Percentiles rank a stretch among this genome's conserved stretches.
These are phyloP conservation scores for Hylaea fasciaria DNA, from an alignment of 2,888 invertebrate species.

Conservation along the genomic window DNA sequence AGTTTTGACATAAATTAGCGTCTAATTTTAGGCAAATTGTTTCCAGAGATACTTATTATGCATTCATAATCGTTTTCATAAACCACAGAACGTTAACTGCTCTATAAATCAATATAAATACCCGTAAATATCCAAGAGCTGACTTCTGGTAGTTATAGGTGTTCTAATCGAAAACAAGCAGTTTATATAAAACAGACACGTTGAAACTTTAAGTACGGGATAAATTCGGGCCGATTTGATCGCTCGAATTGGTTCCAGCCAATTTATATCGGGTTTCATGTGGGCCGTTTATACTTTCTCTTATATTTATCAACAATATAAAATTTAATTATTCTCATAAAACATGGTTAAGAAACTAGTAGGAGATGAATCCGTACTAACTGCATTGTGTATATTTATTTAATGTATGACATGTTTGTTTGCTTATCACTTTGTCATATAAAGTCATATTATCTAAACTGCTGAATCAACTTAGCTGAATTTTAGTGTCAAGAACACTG, in stretches of 20 bases:
- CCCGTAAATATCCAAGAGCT: slow-evolving; percentile 18
- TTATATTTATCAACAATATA: neutral
- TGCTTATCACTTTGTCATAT: too few species aligned
- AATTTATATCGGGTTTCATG: slow-evolving; percentile 22
- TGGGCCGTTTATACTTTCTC: slow-evolving; percentile 16
- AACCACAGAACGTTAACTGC: slow-evolving; percentile 26
- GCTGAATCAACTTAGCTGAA: too few species aligned
- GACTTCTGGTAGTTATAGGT: slow-evolving; percentile 34
- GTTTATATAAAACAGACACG: slow-evolving; percentile 24
- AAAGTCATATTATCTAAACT: too few species aligned
- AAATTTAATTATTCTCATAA: too few species aligned
- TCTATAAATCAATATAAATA: slow-evolving; percentile 35
- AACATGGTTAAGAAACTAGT: too few species aligned
- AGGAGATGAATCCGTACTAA: too few species aligned
- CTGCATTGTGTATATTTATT: too few species aligned
- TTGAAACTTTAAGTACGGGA: slow-evolving; percentile 15
- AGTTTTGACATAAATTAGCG: neutral
- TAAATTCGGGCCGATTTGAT: slow-evolving; percentile 28
- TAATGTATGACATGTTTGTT: too few species aligned
- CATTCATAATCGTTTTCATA: slow-evolving; percentile 11
- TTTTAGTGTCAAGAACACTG: too few species aligned
- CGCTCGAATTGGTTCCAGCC: slow-evolving; percentile 32
- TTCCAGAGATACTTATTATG: slow-evolving; percentile 5
- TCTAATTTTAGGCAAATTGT: slow-evolving; percentile 18
- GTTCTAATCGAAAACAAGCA: slow-evolving; percentile 35